Conservation (phyloP, 37 sponge, comb jelly and placozoan species). For the Lycopodina hypogea region DNA sequence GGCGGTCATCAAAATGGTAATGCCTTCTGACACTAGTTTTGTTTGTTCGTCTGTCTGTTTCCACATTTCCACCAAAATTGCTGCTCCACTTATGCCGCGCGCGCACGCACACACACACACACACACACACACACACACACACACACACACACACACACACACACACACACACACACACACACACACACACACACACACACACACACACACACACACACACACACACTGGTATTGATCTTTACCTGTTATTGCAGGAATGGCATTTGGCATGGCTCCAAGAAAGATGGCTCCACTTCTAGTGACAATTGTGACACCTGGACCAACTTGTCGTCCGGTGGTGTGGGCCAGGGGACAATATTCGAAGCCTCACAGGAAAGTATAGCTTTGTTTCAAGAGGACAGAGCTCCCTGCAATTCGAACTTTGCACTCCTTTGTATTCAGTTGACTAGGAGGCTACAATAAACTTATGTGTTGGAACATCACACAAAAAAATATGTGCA, state of each 20-base stretch:
- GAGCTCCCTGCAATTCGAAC: conserved; percentile 3
- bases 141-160: too few relatives aligned
- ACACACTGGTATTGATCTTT: too few relatives aligned
- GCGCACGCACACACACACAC: too few relatives aligned
- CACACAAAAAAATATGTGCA: too few relatives aligned
- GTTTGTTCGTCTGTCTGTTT: background rate
- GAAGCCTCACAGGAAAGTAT: background rate
- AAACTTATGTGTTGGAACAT: too few relatives aligned
- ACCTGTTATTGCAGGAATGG: conserved; percentile 4
- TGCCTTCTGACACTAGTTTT: background rate
- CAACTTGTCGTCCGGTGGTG: background rate
- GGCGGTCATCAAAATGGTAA: background rate
- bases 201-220: too few relatives aligned
- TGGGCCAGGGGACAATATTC: background rate
- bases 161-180: too few relatives aligned
- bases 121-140: too few relatives aligned
- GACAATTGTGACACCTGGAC: conserved; percentile 8
- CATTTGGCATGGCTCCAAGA: conserved; percentile 7
- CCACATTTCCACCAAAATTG: background rate
- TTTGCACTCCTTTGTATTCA: conserved; percentile 1
- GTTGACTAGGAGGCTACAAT: too few relatives aligned
- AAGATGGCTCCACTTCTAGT: conserved; percentile 4
- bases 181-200: too few relatives aligned
- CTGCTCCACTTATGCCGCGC: too few relatives aligned
- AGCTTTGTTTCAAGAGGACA: background rate